phyloP scores from a whole-genome alignment of 1,140 invertebrate species.

The Aphis craccivora region DNA sequence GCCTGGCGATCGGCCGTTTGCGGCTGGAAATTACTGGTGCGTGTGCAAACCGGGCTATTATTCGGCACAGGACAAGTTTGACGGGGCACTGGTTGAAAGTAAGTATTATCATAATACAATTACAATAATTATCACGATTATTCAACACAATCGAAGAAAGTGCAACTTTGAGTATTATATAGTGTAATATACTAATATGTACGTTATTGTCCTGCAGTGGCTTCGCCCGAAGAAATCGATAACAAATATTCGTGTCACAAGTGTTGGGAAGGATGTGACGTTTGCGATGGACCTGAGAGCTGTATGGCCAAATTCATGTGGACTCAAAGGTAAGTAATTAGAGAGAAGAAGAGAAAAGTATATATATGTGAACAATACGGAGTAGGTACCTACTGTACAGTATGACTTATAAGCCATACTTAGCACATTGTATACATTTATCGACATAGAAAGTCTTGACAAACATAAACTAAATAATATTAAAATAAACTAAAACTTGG shows the following conservation, averaged over 20 bases:
- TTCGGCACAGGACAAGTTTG: background rate
- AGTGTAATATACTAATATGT: background rate
- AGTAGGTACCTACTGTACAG: background rate
- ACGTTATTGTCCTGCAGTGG: background rate
- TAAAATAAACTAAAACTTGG: background rate
- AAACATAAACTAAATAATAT: background rate
- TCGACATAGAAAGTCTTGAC: background rate
- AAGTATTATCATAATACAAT: background rate
- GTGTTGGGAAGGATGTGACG: conserved; percentile 39
- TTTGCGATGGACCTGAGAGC: background rate
- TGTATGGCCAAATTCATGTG: conserved; percentile 43
- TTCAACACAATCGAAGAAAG: background rate
- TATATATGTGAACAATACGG: background rate
- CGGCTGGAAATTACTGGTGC: conserved; percentile 36
- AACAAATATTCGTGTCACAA: conserved; percentile 17
- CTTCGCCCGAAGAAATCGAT: background rate
- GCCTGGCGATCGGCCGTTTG: background rate
- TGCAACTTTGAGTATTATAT: background rate
- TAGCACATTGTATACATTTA: no score
- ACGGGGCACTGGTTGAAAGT: background rate
- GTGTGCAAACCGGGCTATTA: conserved; percentile 39
- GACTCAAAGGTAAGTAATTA: conserved; percentile 23
- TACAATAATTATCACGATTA: background rate
- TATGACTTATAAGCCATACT: background rate
- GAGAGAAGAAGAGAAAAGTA: background rate